These are phyloP conservation scores for Neolamprologus caudopunctatus DNA, from an alignment of 2,113 vertebrate species.

Conservation along the genomic window DNA sequence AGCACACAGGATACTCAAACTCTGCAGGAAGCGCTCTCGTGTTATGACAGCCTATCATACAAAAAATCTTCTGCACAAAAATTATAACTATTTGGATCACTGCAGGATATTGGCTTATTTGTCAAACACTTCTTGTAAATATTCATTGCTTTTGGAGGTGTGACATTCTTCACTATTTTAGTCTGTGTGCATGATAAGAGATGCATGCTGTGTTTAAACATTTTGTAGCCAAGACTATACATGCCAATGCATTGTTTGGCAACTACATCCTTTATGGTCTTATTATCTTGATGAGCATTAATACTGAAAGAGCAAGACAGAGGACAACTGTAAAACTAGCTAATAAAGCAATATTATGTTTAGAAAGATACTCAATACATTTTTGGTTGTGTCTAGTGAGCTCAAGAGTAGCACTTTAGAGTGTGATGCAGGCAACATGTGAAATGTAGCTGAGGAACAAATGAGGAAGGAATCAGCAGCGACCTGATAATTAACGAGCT, in stretches of 20 bases:
- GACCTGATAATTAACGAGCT: not conserved
- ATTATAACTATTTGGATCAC: not conserved
- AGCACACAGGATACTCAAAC: not conserved
- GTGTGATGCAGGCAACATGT: not conserved
- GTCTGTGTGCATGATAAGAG: not conserved
- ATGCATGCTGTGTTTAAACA: not conserved
- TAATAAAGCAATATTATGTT: not conserved
- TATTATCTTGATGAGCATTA: not conserved
- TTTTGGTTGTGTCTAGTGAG: not conserved
- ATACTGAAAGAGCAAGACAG: not conserved
- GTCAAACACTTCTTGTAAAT: not conserved
- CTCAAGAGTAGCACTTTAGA: not conserved
- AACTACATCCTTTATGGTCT: not conserved
- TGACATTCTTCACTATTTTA: not conserved
- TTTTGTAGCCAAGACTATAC: not conserved
- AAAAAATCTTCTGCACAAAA: not conserved
- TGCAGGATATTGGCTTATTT: not conserved
- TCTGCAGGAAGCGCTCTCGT: not conserved
- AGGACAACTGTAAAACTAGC: not conserved
- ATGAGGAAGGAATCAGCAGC: not conserved
- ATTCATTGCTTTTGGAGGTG: not conserved
- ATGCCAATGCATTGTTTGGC: not conserved
- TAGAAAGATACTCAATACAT: not conserved
- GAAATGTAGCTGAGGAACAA: not conserved
- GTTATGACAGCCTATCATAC: not conserved